Evolutionary conservation across 2,888 invertebrate species (phyloP), one percentile per base, ranked within the genome.

Genomic region (Itoplectis maculator): DNA sequence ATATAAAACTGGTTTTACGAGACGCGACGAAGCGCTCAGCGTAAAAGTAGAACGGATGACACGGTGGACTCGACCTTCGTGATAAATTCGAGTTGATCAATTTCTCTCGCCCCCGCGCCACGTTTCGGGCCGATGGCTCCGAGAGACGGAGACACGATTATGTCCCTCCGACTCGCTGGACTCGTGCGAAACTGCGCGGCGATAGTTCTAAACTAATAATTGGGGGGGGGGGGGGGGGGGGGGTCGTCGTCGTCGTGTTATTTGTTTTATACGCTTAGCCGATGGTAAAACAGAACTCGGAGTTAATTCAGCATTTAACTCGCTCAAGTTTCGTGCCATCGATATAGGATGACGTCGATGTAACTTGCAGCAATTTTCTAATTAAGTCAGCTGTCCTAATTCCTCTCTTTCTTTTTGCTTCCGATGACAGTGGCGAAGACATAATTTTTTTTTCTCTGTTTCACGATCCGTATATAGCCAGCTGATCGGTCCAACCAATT

Each of bases 1-100:
- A 47, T 47, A 6, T 8, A 18, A 18, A 20, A 20, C 9, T 5
- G 20, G 9, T 29, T 29, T 29, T 18, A 18, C 20, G 7, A 51
- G 13, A 9, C 54, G 11, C 3, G 9, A 0, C 11, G 4, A 23
- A 23, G 20, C 11, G 23, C 23, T 13, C 23, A 5, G 23, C 23
- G 11, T 11, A 54, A 54, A 54, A 47, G 47, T 15, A 9, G 66
- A 66, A 66, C 47, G 66, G 66, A 66, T 66, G 66, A n/a, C 15
- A 15, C 35, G 35, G 13, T 35, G 23, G 47, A 45, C 37, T 15
- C 72, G 72, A 77, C 77, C 81, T 81, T 77, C 72, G 68, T 73
- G 66, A 66, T 61, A 18, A 77, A 81, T 77, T 81, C 72, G 61
- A 59, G 73, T 77, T 68, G 42, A 81, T 81, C 66, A 77, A 77